Percentiles rank a stretch among this genome's conserved stretches.
Evolutionary conservation across 2,113 vertebrate genomes (phyloP).

Genomic region (Erinaceus europaeus): DNA sequence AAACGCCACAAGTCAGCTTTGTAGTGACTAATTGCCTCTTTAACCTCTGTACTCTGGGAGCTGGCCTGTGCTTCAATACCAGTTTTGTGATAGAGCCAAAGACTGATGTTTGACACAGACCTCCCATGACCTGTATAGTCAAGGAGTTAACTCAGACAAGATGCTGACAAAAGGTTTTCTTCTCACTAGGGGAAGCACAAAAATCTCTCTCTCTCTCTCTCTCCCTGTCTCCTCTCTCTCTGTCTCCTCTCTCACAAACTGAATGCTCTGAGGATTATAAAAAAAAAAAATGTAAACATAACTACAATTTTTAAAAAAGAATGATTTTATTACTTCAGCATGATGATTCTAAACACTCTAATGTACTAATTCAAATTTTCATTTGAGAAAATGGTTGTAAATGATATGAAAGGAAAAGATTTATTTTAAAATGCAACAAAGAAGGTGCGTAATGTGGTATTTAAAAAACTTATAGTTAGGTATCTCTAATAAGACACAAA

Average conservation of each 20-base stretch:
- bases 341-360: not conserved
- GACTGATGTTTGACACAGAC: conserved; percentile 59
- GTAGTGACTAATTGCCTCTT: conserved; percentile 52
- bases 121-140: conserved; percentile 56
- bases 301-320: conserved; percentile 27
- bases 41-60: conserved; percentile 55
- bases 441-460: not conserved
- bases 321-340: not conserved
- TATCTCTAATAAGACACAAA: conserved; percentile 29
- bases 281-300: conserved; percentile 36
- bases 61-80: conserved; percentile 41
- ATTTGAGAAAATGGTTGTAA: conserved; percentile 36
- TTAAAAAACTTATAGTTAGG: conserved; percentile 40
- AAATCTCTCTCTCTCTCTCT: too few species aligned
- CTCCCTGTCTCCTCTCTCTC: too few species aligned
- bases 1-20: conserved; percentile 11
- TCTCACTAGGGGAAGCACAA: conserved; percentile 37
- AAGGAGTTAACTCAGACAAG: conserved; percentile 57
- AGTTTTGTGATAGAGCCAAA: conserved; percentile 60
- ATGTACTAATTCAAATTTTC: not conserved
- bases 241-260: conserved; percentile 26
- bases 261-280: conserved; percentile 39
- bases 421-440: conserved; percentile 27
- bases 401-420: not conserved
- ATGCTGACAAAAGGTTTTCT: conserved; percentile 57